Percentiles rank a stretch among this genome's conserved stretches.
These are phyloP conservation scores for Australoheros scitulus DNA, from an alignment of 2,113 vertebrate genomes.

Conservation along the genomic window DNA sequence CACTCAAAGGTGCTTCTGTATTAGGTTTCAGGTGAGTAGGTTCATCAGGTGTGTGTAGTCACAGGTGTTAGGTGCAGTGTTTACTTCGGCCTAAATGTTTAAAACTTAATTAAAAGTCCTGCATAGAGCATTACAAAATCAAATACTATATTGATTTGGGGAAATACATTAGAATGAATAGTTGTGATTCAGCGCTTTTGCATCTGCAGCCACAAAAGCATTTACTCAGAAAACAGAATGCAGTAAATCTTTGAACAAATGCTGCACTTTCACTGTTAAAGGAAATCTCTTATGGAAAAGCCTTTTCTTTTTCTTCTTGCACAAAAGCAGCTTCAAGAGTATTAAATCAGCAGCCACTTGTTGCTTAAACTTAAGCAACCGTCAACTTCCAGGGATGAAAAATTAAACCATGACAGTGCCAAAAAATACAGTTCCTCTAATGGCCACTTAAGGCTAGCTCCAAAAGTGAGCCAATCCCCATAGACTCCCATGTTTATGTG, in stretches of 20 bases:
- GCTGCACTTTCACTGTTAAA: not conserved
- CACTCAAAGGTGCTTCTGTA: not conserved
- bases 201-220: not conserved
- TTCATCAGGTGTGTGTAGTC: not conserved
- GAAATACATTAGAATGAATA: constrained; percentile 5
- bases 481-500: not conserved
- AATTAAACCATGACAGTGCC: not conserved
- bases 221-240: not conserved
- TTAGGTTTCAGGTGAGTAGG: not conserved
- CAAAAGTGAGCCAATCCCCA: not conserved
- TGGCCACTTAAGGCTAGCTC: not conserved
- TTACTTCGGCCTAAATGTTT: not conserved
- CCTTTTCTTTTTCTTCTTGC: not conserved
- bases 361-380: not conserved
- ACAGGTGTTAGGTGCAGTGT: not conserved
- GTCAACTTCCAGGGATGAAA: not conserved
- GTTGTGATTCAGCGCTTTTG: not conserved
- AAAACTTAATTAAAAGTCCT: not conserved
- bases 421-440: not conserved
- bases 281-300: not conserved
- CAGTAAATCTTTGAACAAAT: not conserved
- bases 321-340: not conserved
- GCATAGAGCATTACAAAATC: not conserved
- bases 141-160: not conserved
- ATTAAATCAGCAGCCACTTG: not conserved